These are phyloP conservation scores for Mactromeris polynyma DNA, from an alignment of 2,888 invertebrate species.

Conservation along the genomic window DNA sequence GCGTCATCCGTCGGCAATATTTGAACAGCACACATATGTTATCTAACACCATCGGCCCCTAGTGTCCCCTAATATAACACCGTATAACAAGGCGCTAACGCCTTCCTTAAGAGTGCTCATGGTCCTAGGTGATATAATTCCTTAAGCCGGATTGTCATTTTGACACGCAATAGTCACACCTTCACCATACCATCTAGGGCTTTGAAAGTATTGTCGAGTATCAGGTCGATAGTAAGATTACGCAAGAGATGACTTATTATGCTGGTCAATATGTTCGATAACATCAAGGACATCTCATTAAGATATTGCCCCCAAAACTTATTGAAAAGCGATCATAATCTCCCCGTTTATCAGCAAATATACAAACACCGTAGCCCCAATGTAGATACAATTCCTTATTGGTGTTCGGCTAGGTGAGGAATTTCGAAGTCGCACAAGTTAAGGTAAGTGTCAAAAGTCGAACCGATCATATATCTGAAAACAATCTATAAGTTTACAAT, in stretches of 20 bases:
- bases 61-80: neutral
- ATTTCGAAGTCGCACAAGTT: conserved; percentile 14
- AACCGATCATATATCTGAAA: neutral
- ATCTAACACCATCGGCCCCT: conserved; percentile 14
- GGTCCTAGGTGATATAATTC: neutral
- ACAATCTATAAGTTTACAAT: conserved; percentile 7
- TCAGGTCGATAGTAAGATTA: neutral
- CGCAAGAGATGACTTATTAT: neutral
- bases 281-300: neutral
- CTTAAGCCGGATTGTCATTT: conserved; percentile 18
- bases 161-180: conserved; percentile 10
- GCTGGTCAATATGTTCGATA: neutral
- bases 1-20: neutral
- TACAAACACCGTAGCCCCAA: conserved; percentile 10
- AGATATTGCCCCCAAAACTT: conserved; percentile 16
- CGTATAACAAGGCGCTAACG: neutral
- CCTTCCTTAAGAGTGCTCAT: neutral
- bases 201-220: conserved; percentile 38
- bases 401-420: conserved; percentile 20
- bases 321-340: neutral
- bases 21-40: neutral
- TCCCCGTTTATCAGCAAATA: conserved; percentile 20
- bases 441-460: conserved; percentile 25
- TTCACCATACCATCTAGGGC: neutral
- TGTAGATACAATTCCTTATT: neutral